These are phyloP conservation scores for Melanaphis sacchari DNA, from an alignment of 1,140 invertebrate species.

Conservation along the genomic window DNA sequence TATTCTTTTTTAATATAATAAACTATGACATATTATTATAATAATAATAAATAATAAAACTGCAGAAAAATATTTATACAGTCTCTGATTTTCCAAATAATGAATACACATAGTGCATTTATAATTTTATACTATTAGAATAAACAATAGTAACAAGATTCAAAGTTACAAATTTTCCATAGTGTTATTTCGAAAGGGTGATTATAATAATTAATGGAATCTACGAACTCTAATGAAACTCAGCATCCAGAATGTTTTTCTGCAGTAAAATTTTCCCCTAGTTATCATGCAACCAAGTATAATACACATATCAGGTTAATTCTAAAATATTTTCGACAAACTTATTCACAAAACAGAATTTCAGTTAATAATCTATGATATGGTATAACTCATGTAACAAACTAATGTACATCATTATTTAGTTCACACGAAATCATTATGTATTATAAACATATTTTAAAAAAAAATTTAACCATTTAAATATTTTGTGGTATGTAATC, in stretches of 20 bases:
- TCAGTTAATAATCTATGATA: background rate
- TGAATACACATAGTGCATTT: background rate
- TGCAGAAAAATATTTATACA: background rate
- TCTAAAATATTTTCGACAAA: background rate
- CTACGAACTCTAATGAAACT: background rate
- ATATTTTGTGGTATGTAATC: background rate
- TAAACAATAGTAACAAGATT: background rate
- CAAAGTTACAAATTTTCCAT: background rate
- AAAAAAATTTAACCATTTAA: background rate
- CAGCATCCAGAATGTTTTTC: background rate
- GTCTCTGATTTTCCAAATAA: background rate
- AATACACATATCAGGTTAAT: background rate
- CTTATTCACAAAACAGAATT: background rate
- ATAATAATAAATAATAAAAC: background rate
- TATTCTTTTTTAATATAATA: background rate
- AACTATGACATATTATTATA: background rate
- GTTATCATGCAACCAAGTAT: background rate
- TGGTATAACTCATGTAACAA: background rate
- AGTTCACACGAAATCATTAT: background rate
- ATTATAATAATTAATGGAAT: background rate
- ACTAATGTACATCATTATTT: too few species aligned
- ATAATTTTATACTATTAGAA: background rate
- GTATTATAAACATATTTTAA: background rate
- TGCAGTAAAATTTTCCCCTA: background rate
- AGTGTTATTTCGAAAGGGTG: background rate